phyloP scores from a whole-genome alignment of 2,888 invertebrate genomes.

The Blera fallax region DNA sequence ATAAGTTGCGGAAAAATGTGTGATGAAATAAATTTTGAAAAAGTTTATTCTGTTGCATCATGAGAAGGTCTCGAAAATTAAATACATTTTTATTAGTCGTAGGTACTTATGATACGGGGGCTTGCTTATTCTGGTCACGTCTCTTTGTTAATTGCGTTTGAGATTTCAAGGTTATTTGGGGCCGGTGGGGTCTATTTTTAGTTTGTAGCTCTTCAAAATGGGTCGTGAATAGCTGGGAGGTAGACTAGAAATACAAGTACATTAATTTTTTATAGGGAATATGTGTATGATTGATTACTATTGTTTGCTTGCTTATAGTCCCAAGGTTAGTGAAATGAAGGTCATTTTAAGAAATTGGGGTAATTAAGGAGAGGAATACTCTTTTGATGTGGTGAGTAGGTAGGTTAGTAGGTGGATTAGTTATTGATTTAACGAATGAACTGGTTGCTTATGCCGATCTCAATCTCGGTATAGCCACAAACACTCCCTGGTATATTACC shows the following conservation, averaged over 20 bases:
- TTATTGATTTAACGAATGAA: too few relatives aligned
- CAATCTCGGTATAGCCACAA: too few relatives aligned
- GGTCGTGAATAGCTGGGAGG: neutral
- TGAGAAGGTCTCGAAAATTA: neutral
- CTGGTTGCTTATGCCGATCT: too few relatives aligned
- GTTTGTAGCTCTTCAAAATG: neutral
- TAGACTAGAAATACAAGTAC: neutral
- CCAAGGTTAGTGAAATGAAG: neutral
- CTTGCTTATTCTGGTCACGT: constrained; percentile 22
- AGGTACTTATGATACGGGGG: neutral
- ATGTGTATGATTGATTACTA: neutral
- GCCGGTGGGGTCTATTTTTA: constrained; percentile 12
- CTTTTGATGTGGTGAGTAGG: too few relatives aligned
- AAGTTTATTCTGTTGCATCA: constrained; percentile 23
- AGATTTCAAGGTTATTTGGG: constrained; percentile 28
- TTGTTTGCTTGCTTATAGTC: neutral
- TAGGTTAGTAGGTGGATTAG: too few relatives aligned
- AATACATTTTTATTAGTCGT: neutral
- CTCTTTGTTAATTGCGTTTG: constrained; percentile 30
- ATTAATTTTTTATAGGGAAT: too few relatives aligned
- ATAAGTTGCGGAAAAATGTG: neutral
- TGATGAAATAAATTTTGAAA: neutral
- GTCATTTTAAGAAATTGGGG: neutral
- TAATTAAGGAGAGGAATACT: neutral
- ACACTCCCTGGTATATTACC: too few relatives aligned